phyloP scores from a whole-genome alignment of 2,797 vertebrate genomes.

The Neopelma chrysocephalum region DNA sequence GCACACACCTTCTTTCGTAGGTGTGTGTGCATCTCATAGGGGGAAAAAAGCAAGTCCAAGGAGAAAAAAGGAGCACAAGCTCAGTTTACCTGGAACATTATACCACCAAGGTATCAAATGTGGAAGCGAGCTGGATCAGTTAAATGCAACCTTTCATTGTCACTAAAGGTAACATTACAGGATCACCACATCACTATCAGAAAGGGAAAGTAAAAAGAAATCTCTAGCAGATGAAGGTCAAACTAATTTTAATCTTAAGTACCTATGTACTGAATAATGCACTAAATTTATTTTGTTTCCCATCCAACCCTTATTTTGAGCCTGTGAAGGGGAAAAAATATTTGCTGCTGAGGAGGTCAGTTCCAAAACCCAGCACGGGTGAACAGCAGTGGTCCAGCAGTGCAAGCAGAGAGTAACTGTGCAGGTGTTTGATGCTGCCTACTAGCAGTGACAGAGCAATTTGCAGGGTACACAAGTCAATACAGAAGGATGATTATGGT shows the following conservation, averaged over 20 bases:
- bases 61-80: neutral
- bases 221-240: neutral
- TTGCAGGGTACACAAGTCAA: neutral
- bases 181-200: neutral
- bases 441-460: neutral
- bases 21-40: fast-evolving
- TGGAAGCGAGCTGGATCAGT: neutral
- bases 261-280: neutral
- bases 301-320: neutral
- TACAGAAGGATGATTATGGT: neutral
- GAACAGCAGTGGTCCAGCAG: neutral
- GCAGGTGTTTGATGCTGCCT: neutral
- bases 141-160: neutral
- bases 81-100: neutral
- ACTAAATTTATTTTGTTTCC: neutral
- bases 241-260: neutral
- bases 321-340: neutral
- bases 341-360: neutral
- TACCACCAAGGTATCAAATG: neutral
- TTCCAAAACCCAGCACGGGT: neutral
- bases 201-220: neutral
- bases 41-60: neutral
- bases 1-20: neutral
- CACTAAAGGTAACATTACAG: neutral
- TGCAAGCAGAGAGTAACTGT: no score